Evolutionary conservation across 2,888 invertebrate species (phyloP), one percentile per base, ranked within the genome.

Genomic region (Drosophila anomalipes): DNA sequence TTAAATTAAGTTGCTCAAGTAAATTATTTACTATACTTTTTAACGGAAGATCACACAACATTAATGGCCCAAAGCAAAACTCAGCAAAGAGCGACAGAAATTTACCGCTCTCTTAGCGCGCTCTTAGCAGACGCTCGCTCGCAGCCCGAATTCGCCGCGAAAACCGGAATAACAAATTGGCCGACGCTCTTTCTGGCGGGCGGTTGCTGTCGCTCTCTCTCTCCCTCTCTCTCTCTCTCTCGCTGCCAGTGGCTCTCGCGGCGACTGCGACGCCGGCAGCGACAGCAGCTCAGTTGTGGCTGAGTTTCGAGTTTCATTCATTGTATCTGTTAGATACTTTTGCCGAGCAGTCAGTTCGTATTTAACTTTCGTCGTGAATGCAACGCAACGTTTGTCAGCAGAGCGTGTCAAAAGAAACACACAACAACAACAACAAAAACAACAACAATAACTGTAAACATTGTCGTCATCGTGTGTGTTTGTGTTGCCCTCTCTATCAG

Each of bases 351-450:
- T 86, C 90, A 86, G 82, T 88, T 91, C 91, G 89, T 89, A 91
- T 91, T 91, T 85, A 89, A 91, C 92, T 90, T 89, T 91, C 91
- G 91, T 88, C 87, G 91, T 89, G 87, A 89, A 89, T 87, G 89
- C 89, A 84, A 86, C 89, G 86, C 89, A 84, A 74, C 89, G 86
- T 90, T 86, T 80, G 82, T 75, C 73, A 74, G 81, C 69, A 77
- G 67, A 77, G 87, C 79, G 74, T 70, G 51, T 39, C 16, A 69
- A 72, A 64, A 52, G 53, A 79, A 61, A 56, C 70, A 69, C 70
- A 68, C 65, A 81, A 74, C 67, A 71, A 69, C 19, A 79, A 62
- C 39, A 56, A 47, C 32, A 66, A 66, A 33, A 70, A n/a, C 33
- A 61, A 58, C 19, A 79, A 64, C 39, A 56, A 47, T 41, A 67